Base-by-base conservation (phyloP, 1,140 invertebrate species). In the roundworm (Caenorhabditis elegans) region DNA sequence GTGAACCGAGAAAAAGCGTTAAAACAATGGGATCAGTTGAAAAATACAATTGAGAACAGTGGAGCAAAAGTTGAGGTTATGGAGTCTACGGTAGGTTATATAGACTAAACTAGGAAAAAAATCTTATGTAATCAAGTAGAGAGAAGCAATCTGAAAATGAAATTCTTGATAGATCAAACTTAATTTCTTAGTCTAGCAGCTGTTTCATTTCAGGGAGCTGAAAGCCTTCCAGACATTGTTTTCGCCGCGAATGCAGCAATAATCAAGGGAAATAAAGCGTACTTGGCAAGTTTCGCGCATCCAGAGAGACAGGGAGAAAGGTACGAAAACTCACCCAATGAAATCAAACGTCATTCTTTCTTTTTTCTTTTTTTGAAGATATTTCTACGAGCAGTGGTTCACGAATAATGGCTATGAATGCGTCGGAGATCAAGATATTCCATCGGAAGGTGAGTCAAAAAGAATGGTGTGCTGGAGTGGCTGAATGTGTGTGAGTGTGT, bases 211-310 rank as follows among this genome's bases (percentile, higher is more conserved):
- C 31, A 89, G 87, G 88, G 88, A 17, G 88, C 88, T 28, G 86
- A 90, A 22, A 76, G 88, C 31, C 88, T 86, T 39, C 88, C 88
- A 11, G 88, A 89, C 49, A 81, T 89, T 39, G 88, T 89, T 28
- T 89, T 89, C 51, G 82, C 89, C 11, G 88, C 88, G 6, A 89
- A 89, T 80, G 88, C 88, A 17, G 88, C 87, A 10, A 84, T 87
- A 4, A 82, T 89, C 15, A 82, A 86, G 11, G 85, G 85, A 34
- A 89, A 90, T 47, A 86, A 83, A 55, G 88, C 89, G 2, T 90
- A 90, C 78, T 60, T 89, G 10, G 79, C 88, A 13, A 90, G 89
- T 76, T 89, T 89, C 47, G 86, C 82, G 13, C 87, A 89, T 79
- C 87, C 86, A 17, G 88, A 89, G 82, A 83, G 88, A n/a, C 85